These are phyloP conservation scores for Danaus chrysippus DNA, from an alignment of 2,888 invertebrate species.

Conservation along the genomic window DNA sequence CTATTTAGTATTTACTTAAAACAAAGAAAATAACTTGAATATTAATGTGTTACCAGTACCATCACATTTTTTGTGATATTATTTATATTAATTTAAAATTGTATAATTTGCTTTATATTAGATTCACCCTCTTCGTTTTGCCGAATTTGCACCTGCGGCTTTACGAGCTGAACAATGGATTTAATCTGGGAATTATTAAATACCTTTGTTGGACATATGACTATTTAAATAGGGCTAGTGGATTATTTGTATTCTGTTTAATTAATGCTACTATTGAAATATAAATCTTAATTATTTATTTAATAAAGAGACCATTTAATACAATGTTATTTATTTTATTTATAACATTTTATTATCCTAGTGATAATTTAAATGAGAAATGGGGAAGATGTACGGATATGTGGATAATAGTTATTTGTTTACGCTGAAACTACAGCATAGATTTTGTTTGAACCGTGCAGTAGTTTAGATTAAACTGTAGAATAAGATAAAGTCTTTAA, in stretches of 20 bases:
- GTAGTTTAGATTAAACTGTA: no score
- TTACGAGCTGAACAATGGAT: slow-evolving; percentile 30
- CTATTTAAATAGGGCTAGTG: slow-evolving; percentile 26
- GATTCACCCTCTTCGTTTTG: slow-evolving; percentile 30
- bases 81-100: slow-evolving; percentile 21
- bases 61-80: background rate
- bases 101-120: slow-evolving; percentile 24
- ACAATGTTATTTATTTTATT: background rate
- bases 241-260: slow-evolving; percentile 15
- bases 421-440: no score
- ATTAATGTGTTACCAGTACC: no score
- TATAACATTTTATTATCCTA: background rate
- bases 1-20: no score
- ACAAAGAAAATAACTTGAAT: no score
- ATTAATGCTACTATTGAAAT: background rate
- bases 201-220: slow-evolving; percentile 26
- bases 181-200: slow-evolving; percentile 30
- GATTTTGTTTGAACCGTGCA: no score
- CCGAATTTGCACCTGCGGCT: slow-evolving; percentile 29
- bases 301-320: background rate
- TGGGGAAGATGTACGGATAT: no score
- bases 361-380: no score
- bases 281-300: background rate
- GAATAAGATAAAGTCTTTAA: no score
- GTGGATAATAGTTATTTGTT: no score